phyloP scores from a whole-genome alignment of 1,140 invertebrate species.

The Drosophila melanogaster region DNA sequence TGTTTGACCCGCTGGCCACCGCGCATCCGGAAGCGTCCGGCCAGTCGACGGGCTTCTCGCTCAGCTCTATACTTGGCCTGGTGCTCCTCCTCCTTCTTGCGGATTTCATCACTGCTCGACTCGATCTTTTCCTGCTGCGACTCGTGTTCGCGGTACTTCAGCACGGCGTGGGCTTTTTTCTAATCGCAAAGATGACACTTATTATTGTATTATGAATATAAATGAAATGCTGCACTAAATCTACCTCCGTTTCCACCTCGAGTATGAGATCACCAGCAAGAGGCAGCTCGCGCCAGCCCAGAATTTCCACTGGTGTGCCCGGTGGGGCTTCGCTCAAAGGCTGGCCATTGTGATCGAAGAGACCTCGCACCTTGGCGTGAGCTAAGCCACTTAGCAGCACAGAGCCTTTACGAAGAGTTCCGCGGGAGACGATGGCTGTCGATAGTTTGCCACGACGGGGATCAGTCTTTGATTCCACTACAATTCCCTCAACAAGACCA shows the following conservation, averaged over 20 bases:
- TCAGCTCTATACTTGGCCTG: conserved; percentile 88
- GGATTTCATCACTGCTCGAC: conserved; percentile 87
- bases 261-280: conserved; percentile 93
- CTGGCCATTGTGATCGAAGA: conserved; percentile 92
- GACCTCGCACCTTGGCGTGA: conserved; percentile 93
- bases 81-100: conserved; percentile 89
- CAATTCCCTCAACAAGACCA: conserved; percentile 94
- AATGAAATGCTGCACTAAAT: not conserved
- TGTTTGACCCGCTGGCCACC: conserved; percentile 86
- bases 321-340: conserved; percentile 89
- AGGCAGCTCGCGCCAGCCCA: conserved; percentile 95
- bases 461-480: conserved; percentile 94
- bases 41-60: conserved; percentile 87
- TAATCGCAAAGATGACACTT: conserved; percentile 60
- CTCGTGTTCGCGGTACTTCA: conserved; percentile 87
- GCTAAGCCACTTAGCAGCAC: conserved; percentile 93
- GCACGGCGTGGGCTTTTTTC: conserved; percentile 89
- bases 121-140: conserved; percentile 87
- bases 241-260: conserved; percentile 91
- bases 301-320: conserved; percentile 92
- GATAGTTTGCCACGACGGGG: conserved; percentile 91
- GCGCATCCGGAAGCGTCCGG: conserved; percentile 85
- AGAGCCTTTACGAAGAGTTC: conserved; percentile 93
- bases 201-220: not conserved
- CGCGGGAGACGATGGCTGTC: conserved; percentile 95